A percentile compares a stretch with the other conserved stretches of the same genome.
phyloP scores from a whole-genome alignment of 1,140 invertebrate genomes.

The Galleria mellonella region DNA sequence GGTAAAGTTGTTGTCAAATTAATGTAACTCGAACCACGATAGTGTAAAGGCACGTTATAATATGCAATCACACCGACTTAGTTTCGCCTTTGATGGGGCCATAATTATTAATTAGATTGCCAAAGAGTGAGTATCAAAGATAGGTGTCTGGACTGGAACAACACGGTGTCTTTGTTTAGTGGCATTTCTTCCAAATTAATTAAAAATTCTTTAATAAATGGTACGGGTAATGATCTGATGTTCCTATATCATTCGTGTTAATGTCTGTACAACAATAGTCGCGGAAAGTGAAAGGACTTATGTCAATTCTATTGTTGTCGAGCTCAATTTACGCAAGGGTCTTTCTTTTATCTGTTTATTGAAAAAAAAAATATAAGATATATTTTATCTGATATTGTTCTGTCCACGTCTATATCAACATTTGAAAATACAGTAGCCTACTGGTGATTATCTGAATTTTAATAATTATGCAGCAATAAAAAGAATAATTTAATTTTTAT shows the following conservation, averaged over 20 bases:
- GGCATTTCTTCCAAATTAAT: constrained; percentile 61
- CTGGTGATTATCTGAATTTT: constrained; percentile 63
- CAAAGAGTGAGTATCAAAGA: constrained; percentile 72
- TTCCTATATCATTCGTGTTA: constrained; percentile 63
- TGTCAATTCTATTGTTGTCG: constrained; percentile 68
- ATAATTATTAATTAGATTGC: constrained; percentile 54
- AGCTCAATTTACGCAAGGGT: constrained; percentile 64
- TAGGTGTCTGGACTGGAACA: constrained; percentile 49
- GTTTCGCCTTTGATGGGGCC: constrained; percentile 33
- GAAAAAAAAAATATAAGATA: constrained; percentile 35
- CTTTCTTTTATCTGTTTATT: constrained; percentile 48
- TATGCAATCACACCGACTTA: constrained; percentile 26
- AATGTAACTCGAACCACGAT: constrained; percentile 4
- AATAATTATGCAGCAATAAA: constrained; percentile 53
- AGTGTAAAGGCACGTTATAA: constrained; percentile 20
- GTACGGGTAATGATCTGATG: constrained; percentile 72
- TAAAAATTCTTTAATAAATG: constrained; percentile 53
- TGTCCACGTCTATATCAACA: constrained; percentile 48
- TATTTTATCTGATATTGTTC: constrained; percentile 50
- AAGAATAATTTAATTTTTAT: constrained; percentile 61
- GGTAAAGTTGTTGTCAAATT: not conserved
- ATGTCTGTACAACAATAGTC: constrained; percentile 47
- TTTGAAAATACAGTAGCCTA: constrained; percentile 32
- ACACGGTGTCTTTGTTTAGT: constrained; percentile 52
- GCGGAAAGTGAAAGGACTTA: constrained; percentile 26